These are phyloP conservation scores for Lordiphosa stackelbergi DNA, from an alignment of 1,140 invertebrate species.

Conservation along the genomic window DNA sequence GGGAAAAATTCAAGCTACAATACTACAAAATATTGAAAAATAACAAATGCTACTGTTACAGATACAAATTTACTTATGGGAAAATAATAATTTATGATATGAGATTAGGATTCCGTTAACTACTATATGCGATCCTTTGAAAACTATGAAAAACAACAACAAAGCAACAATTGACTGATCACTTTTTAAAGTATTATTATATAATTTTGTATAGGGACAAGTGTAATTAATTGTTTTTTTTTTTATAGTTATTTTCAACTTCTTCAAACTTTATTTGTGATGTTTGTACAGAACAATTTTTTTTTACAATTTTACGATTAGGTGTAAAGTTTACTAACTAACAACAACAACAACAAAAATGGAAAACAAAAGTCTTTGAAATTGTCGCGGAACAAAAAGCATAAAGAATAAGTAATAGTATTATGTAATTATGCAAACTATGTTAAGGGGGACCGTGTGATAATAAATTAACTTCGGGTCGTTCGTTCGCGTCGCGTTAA, in stretches of 20 bases:
- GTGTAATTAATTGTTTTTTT: constrained; percentile 47
- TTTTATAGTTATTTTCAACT: constrained; percentile 23
- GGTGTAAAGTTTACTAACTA: constrained; percentile 58
- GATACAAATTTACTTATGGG: constrained; percentile 12
- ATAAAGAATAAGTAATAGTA: constrained; percentile 64
- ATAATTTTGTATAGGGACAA: constrained; percentile 65
- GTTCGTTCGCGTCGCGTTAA: constrained; percentile 75
- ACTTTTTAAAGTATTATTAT: constrained; percentile 72
- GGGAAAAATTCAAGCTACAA: constrained; percentile 40
- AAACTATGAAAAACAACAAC: constrained; percentile 35
- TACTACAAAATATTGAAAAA: constrained; percentile 28
- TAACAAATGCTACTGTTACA: constrained; percentile 29
- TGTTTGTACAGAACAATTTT: constrained; percentile 60
- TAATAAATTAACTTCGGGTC: constrained; percentile 74
- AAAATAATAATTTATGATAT: constrained; percentile 10
- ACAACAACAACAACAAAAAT: constrained; percentile 25
- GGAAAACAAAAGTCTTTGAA: constrained; percentile 68
- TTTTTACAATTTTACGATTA: constrained; percentile 60
- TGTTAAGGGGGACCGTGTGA: constrained; percentile 72
- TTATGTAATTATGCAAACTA: constrained; percentile 60
- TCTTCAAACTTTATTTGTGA: constrained; percentile 43
- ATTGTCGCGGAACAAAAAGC: constrained; percentile 67
- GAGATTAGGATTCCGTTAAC: constrained; percentile 60
- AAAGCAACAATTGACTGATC: constrained; percentile 68
- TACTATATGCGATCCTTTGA: constrained; percentile 45